Evolutionary conservation across 2,888 invertebrate species (phyloP).

Genomic region (Papilio protenor): DNA sequence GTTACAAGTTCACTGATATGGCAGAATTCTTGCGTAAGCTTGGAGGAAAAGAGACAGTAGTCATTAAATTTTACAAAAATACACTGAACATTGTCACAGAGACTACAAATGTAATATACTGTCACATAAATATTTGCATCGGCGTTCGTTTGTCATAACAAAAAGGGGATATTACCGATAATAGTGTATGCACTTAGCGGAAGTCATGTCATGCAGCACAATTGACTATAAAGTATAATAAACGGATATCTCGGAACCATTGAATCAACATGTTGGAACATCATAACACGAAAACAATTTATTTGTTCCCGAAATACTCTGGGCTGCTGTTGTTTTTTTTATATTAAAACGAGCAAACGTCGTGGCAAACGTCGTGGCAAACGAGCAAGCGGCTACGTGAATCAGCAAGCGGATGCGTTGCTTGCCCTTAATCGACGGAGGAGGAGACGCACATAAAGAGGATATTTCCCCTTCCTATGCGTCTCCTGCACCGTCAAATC

Average conservation of each 20-base stretch:
- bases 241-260: constrained; percentile 20
- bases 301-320: not conserved
- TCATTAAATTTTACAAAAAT: not conserved
- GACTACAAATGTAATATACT: not conserved
- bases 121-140: constrained; percentile 18
- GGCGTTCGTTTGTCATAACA: constrained; percentile 1
- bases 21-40: not conserved
- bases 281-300: not conserved
- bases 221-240: constrained; percentile 9
- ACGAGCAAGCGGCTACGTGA: too few species aligned
- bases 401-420: too few species aligned
- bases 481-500: too few species aligned
- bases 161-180: constrained; percentile 17
- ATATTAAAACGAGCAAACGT: too few species aligned
- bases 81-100: not conserved
- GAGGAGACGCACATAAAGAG: too few species aligned
- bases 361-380: too few species aligned
- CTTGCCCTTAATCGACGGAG: too few species aligned
- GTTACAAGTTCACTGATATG: not conserved
- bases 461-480: too few species aligned
- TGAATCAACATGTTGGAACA: constrained; percentile 3
- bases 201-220: constrained; percentile 13
- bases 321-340: not conserved
- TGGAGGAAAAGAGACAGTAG: not conserved
- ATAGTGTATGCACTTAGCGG: constrained; percentile 1